Base-by-base conservation (phyloP, 2,113 vertebrate species). In the Miniopterus natalensis region DNA sequence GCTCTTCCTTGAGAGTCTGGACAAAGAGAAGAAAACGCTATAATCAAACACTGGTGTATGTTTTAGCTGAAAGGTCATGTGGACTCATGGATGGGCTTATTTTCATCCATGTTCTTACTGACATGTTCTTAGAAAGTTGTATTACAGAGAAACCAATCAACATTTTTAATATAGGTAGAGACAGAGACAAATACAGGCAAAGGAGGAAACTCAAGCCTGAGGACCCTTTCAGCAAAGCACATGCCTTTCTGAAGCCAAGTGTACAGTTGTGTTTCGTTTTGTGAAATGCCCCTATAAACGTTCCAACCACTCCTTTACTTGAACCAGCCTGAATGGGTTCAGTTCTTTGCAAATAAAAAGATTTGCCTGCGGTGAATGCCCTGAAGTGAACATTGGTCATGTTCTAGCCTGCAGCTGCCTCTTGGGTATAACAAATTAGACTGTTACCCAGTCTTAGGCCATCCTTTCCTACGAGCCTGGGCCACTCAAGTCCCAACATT, bases 261-360 rank as follows among this genome's bases (percentile, higher is more conserved):
- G 6, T 51, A 66, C 0, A n/a, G 5, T 2, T 63, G 36, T n/a
- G 27, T 47, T 92, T 84, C 47, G 59, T 40, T 92, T 70, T 42
- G n/a, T 31, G 36, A 92, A 59, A 63, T 65, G 13, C 2, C 6
- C 53, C 42, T 61, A 3, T 40, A 57, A 45, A 55, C 3, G 59
- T 95, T 81, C 55, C 53, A 80, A 94, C 84, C 9, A 18, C 27
- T 92, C 55, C 55, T 79, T 63, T 94, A 79, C 23, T 87, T 65
- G 47, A 65, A 84, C 25, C 42, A 75, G 6, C 36, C 25, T 63
- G 45, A 80, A 65, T 80, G 15, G 29, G 53, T 71, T 90, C 15
- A 47, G 59, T 71, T 90, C 23, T 25, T 84, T 40, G 8, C 3
- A 85, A 88, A 66, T 49, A 53, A 73, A 81, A 77, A 61, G 6